Evolutionary conservation across 2,888 invertebrate species (phyloP).

Genomic region (Andricus curvator): DNA sequence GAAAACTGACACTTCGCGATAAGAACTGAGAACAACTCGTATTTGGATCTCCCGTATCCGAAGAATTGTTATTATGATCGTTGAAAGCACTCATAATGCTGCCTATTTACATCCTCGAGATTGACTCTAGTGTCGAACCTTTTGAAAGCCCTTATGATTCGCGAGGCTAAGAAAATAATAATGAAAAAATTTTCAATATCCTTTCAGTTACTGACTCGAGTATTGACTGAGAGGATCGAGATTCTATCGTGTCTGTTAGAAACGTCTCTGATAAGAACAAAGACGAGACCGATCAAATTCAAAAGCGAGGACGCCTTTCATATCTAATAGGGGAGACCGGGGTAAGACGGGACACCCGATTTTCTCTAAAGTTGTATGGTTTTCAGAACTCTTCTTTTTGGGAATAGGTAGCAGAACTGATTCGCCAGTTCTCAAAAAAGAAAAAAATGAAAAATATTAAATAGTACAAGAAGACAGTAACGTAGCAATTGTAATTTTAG

Average conservation of each 20-base stretch:
- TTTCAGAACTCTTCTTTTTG: no score
- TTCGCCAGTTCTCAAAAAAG: no score
- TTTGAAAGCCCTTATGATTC: background rate
- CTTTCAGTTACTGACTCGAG: constrained; percentile 15
- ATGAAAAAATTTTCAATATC: background rate
- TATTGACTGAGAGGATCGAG: constrained; percentile 14
- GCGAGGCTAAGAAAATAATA: background rate
- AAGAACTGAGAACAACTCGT: constrained; percentile 11
- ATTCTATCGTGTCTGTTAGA: constrained; percentile 2
- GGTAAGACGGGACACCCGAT: no score
- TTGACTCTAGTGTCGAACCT: background rate
- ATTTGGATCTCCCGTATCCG: constrained; percentile 7
- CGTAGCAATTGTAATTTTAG: no score
- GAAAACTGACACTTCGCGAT: constrained; percentile 29
- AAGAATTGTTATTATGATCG: constrained; percentile 23
- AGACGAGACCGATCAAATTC: background rate
- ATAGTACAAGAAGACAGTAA: no score
- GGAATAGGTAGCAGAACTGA: no score
- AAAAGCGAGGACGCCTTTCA: constrained; percentile 20
- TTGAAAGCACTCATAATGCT: constrained; percentile 4
- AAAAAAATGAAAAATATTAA: no score
- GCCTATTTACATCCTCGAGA: constrained; percentile 26
- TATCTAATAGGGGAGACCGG: background rate
- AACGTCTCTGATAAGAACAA: constrained; percentile 38
- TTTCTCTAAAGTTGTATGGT: no score